phyloP scores from a whole-genome alignment of 2,113 vertebrate species.

The Ameiurus melas region DNA sequence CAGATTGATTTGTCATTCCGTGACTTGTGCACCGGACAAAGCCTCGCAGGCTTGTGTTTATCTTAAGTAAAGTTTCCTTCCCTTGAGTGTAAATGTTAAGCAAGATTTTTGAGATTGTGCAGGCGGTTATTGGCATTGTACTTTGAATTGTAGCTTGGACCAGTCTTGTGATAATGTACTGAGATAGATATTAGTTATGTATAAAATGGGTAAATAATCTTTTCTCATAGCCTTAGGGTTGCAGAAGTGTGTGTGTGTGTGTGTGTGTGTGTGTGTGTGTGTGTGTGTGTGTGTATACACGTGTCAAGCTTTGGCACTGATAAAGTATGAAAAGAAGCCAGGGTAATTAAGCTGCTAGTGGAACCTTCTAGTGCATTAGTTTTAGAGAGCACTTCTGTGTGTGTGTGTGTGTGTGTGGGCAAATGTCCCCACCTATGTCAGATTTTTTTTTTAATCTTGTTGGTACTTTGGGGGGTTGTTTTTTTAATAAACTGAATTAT shows the following conservation, averaged over 20 bases:
- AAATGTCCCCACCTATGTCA: not conserved
- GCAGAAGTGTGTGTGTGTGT: conserved; percentile 2
- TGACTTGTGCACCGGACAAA: conserved; percentile 46
- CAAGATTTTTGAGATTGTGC: not conserved
- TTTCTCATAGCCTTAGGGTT: not conserved
- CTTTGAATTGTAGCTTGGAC: not conserved
- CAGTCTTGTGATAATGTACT: not conserved
- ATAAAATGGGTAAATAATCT: conserved; percentile 24
- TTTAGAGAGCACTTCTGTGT: not conserved
- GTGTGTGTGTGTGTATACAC: not conserved
- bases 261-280: not conserved
- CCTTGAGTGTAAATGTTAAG: conserved; percentile 47
- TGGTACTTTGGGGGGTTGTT: not conserved
- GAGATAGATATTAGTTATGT: conserved; percentile 20
- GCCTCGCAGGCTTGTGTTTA: conserved; percentile 60
- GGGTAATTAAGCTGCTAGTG: not conserved
- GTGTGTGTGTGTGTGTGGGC: not conserved
- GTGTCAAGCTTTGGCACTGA: not conserved
- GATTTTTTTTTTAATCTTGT: not conserved
- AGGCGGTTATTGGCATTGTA: not conserved
- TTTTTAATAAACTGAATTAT: not conserved
- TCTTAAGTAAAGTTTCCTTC: conserved; percentile 65
- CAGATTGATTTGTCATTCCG: conserved; percentile 68
- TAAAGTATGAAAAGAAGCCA: not conserved
- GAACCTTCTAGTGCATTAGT: not conserved